phyloP scores from a whole-genome alignment of 2,113 vertebrate genomes.

The Zeus faber region DNA sequence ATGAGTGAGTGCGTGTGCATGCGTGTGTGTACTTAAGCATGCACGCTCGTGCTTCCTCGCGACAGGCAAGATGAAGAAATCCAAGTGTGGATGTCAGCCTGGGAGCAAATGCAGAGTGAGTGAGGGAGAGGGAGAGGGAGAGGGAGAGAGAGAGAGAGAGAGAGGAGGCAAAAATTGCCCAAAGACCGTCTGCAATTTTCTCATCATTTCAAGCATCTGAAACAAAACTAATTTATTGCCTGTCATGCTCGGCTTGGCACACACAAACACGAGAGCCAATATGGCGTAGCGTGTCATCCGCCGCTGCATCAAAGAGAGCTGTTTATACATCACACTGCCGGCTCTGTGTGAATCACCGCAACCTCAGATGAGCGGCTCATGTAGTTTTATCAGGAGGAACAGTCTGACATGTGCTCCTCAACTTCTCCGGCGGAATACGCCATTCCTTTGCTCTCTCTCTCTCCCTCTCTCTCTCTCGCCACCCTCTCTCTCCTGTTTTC shows the following conservation, averaged over 20 bases:
- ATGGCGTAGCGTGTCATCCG: constrained; percentile 53
- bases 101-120: constrained; percentile 42
- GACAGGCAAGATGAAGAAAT: constrained; percentile 50
- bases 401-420: constrained; percentile 23
- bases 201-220: constrained; percentile 71
- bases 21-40: constrained; percentile 44
- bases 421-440: too few relatives aligned
- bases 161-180: constrained; percentile 14
- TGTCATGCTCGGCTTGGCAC: constrained; percentile 66
- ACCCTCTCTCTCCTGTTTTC: too few relatives aligned
- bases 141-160: not conserved
- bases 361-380: constrained; percentile 47
- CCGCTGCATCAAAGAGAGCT: constrained; percentile 58
- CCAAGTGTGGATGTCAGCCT: constrained; percentile 34
- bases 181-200: constrained; percentile 58
- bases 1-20: constrained; percentile 8
- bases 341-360: constrained; percentile 49
- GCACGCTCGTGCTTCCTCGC: constrained; percentile 35
- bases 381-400: constrained; percentile 51
- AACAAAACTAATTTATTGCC: constrained; percentile 74
- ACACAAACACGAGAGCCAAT: constrained; percentile 57
- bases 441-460: too few relatives aligned
- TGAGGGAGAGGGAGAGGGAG: not conserved
- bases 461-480: too few relatives aligned
- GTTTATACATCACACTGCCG: constrained; percentile 50